Evolutionary conservation across 2,888 invertebrate species (phyloP).

Genomic region (Zaprionus obscuricornis): DNA sequence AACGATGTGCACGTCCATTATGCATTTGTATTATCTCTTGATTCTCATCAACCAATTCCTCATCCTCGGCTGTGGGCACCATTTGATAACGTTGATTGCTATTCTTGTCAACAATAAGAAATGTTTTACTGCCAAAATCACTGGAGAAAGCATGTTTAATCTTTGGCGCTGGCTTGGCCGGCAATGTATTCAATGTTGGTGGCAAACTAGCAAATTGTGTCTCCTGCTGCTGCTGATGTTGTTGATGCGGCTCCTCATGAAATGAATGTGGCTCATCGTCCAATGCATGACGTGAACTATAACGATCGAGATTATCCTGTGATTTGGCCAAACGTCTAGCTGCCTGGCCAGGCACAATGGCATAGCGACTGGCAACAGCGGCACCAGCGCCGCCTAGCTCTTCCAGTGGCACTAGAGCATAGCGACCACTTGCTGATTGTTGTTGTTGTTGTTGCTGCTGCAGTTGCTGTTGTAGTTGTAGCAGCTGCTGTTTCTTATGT

Average conservation of each 20-base stretch:
- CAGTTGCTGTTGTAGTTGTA: constrained; percentile 31
- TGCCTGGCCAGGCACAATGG: constrained; percentile 81
- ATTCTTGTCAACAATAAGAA: constrained; percentile 85
- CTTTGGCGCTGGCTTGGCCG: constrained; percentile 46
- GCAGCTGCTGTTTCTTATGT: constrained; percentile 41
- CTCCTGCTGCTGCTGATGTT: constrained; percentile 63
- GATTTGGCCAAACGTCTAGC: constrained; percentile 82
- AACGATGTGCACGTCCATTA: constrained; percentile 84
- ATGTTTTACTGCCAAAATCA: constrained; percentile 83
- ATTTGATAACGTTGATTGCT: constrained; percentile 86
- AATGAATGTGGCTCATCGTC: constrained; percentile 76
- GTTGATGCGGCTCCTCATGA: constrained; percentile 76
- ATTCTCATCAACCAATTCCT: constrained; percentile 83
- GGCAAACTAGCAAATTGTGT: constrained; percentile 81
- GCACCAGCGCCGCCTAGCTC: constrained; percentile 67
- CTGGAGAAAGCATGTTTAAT: constrained; percentile 83
- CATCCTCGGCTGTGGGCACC: constrained; percentile 87
- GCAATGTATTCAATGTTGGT: constrained; percentile 59
- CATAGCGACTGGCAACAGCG: constrained; percentile 79
- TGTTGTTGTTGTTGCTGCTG: constrained; percentile 36
- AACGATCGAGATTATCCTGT: constrained; percentile 81
- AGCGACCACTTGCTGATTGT: constrained; percentile 74
- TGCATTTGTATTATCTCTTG: constrained; percentile 84
- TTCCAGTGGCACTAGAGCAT: constrained; percentile 85
- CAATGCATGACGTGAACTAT: constrained; percentile 53